Evolutionary conservation across 2,113 vertebrate species (phyloP), one percentile per base, ranked within the genome.

Genomic region (Symphodus melops): DNA sequence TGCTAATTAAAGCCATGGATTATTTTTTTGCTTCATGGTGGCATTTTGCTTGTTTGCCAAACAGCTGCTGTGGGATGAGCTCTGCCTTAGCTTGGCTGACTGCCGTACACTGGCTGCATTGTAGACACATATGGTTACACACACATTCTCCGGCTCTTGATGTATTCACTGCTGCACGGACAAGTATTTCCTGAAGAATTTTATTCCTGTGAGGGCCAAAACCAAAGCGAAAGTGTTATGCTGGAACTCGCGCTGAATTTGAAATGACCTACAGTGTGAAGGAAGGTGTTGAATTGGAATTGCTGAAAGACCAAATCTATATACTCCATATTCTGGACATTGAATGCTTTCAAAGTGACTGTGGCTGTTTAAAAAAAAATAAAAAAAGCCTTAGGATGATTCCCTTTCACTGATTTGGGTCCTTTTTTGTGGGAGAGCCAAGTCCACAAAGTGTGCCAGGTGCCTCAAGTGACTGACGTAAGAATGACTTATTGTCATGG

Each of bases 1-100:
- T 56, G 63, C 73, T 90, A 83, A 86, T 86, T 88, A 82, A 81
- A 90, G 71, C 64, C 79, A 79, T 78, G 79, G 82, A 81, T 84
- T 90, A 88, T 86, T 88, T 85, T 79, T 86, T 83, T 75, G 65
- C 76, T 74, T 78, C n/a, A 9, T 9, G 28, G 88, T 78, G 88
- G 78, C 73, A 79, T 86, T 88, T 84, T 82, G 69, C 63, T 55
- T 70, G 70, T 72, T 84, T 87, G 81, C 75, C 79, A 86, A 84
- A 81, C 83, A 87, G 83, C 78, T 88, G 87, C 76, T 84, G 58
- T 53, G 69, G 72, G 78, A 58, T 72, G 80, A 81, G 48, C 39
- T 4, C 51, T 37, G 75, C 78, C 75, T 69, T 48, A 41, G 64
- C 82, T 88, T 85, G 84, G 86, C 69, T 49, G 69, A 10, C 52